phyloP scores from a whole-genome alignment of 1,140 invertebrate species.

The Asobara japonica region DNA sequence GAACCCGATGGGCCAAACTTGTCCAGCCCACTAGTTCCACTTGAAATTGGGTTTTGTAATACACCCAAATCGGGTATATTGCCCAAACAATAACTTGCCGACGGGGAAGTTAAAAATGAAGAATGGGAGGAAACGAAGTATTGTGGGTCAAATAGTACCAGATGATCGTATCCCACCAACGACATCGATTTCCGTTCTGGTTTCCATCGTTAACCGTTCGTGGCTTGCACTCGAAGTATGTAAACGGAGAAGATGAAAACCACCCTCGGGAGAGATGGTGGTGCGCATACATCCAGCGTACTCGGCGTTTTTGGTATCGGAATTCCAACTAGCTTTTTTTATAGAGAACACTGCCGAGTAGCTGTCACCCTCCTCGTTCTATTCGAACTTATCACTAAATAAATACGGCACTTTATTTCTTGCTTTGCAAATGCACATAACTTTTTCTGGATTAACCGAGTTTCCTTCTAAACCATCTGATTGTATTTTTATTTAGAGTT shows the following conservation, averaged over 20 bases:
- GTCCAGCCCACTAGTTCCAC: no score
- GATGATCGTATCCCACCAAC: neutral
- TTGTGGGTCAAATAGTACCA: neutral
- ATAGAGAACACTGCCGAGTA: neutral
- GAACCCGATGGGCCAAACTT: no score
- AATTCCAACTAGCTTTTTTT: neutral
- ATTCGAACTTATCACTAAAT: neutral
- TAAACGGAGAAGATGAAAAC: neutral
- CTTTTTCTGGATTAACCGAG: no score
- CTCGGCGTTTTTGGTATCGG: neutral
- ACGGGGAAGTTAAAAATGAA: no score
- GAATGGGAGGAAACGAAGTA: neutral
- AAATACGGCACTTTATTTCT: no score
- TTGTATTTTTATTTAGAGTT: no score
- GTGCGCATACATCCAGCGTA: neutral
- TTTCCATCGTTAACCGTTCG: conserved; percentile 6
- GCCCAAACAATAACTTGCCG: no score
- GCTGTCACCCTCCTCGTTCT: neutral
- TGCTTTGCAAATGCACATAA: no score
- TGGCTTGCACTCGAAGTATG: neutral
- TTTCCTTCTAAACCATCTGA: no score
- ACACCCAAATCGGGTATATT: no score
- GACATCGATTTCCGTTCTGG: conserved; percentile 13
- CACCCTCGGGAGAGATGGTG: neutral
- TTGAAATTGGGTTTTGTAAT: no score